These are phyloP conservation scores for Hybognathus amarus DNA, from an alignment of 2,797 vertebrate species.

Conservation along the genomic window DNA sequence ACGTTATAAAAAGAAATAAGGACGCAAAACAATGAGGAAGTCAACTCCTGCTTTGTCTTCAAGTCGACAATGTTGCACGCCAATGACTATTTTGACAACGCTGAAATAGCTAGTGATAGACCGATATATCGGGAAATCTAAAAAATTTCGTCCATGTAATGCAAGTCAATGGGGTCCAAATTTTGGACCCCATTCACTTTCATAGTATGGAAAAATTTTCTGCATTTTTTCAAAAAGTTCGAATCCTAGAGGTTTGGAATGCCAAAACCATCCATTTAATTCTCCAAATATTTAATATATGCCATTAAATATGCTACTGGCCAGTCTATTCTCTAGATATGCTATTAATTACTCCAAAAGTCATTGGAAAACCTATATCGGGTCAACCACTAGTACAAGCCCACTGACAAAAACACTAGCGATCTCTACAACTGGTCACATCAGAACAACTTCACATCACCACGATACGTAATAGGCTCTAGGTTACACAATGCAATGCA, in stretches of 20 bases:
- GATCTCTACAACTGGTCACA: slow-evolving; percentile 43
- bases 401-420: slow-evolving; percentile 11
- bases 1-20: slow-evolving; percentile 36
- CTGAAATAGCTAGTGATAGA: slow-evolving; percentile 8
- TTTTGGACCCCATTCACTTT: not conserved
- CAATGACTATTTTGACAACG: slow-evolving; percentile 2
- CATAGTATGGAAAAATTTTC: not conserved
- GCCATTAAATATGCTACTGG: not conserved
- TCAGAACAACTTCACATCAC: slow-evolving; percentile 34
- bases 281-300: not conserved
- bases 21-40: slow-evolving; percentile 27
- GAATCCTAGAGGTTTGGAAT: not conserved
- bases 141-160: not conserved
- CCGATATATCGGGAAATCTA: not conserved
- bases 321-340: not conserved
- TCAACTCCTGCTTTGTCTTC: slow-evolving; percentile 31
- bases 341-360: not conserved
- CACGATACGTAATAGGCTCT: slow-evolving; percentile 52
- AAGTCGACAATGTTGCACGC: slow-evolving; percentile 14
- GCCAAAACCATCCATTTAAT: not conserved
- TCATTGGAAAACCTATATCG: slow-evolving; percentile 18
- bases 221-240: too few species aligned
- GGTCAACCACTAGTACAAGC: slow-evolving; percentile 29
- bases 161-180: not conserved
- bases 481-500: slow-evolving; percentile 18